These are phyloP conservation scores for Pluvialis apricaria DNA, from an alignment of 2,113 vertebrate genomes.

Conservation along the genomic window DNA sequence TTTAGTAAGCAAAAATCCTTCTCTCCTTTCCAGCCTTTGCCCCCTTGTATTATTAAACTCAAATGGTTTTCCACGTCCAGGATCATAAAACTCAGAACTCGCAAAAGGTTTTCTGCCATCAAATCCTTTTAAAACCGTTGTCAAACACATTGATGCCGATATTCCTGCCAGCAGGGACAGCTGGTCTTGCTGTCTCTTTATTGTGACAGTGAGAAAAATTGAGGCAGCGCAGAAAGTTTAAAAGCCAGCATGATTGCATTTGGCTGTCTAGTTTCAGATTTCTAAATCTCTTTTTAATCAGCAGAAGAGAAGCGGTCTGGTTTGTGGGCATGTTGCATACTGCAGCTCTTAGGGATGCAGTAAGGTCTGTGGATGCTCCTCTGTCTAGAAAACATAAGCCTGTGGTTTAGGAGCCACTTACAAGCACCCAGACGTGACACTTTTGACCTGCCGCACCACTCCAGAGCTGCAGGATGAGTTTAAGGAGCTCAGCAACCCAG, in stretches of 20 bases:
- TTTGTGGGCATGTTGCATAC: not conserved
- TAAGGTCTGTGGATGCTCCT: not conserved
- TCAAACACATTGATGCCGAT: conserved; percentile 33
- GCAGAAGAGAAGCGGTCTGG: not conserved
- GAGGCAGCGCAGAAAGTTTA: conserved; percentile 47
- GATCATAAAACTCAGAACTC: conserved; percentile 3
- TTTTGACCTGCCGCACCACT: not conserved
- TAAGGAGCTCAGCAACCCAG: not conserved
- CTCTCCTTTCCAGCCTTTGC: not conserved
- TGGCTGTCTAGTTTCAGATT: conserved; percentile 51
- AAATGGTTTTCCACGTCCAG: not conserved
- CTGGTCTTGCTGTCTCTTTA: conserved; percentile 45
- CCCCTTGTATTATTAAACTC: not conserved
- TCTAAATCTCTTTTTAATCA: conserved; percentile 47
- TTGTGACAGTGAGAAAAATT: conserved; percentile 45
- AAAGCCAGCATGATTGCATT: conserved; percentile 44
- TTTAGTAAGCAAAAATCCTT: conserved; percentile 23
- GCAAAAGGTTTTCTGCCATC: conserved; percentile 34
- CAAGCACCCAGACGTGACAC: not conserved
- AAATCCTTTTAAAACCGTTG: conserved; percentile 28
- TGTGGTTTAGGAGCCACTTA: not conserved
- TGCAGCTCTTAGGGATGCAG: not conserved
- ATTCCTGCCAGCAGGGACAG: conserved; percentile 53
- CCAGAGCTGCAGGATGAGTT: not conserved
- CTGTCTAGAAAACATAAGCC: not conserved